These are phyloP conservation scores for Kryptolebias marmoratus DNA, from an alignment of 2,113 vertebrate genomes.

Conservation along the genomic window DNA sequence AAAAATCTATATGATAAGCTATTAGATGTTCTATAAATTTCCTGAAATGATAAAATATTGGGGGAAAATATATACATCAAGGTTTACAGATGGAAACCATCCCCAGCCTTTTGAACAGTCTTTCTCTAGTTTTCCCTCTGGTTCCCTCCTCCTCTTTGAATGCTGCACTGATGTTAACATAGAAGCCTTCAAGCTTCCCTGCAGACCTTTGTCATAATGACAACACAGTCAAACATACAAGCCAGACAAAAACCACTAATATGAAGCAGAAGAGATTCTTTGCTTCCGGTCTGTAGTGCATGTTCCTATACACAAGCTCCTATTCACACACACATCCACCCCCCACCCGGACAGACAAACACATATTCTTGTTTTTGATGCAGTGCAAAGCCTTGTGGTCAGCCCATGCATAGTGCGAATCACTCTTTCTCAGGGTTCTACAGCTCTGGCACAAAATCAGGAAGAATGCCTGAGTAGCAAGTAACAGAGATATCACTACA, in stretches of 20 bases:
- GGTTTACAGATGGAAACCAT: constrained; percentile 32
- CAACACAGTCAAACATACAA: constrained; percentile 63
- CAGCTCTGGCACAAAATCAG: too few relatives aligned
- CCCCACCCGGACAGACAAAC: neutral
- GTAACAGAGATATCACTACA: too few relatives aligned
- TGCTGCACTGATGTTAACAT: constrained; percentile 62
- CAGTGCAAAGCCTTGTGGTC: too few relatives aligned
- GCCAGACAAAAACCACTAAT: constrained; percentile 70
- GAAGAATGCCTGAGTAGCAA: too few relatives aligned
- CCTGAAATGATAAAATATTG: too few relatives aligned
- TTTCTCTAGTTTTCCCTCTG: neutral
- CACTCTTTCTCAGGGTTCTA: too few relatives aligned
- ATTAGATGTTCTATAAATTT: too few relatives aligned
- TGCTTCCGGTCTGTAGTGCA: constrained; percentile 31
- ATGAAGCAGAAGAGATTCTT: constrained; percentile 55
- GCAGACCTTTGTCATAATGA: constrained; percentile 51
- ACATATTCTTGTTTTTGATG: neutral
- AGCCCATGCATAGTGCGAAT: too few relatives aligned
- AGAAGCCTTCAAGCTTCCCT: constrained; percentile 60
- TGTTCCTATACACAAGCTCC: neutral
- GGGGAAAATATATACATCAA: neutral
- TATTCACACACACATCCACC: constrained; percentile 1
- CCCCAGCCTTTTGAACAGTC: constrained; percentile 30
- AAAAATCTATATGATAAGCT: too few relatives aligned
- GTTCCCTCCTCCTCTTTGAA: constrained; percentile 37